Conservation (phyloP, 1,140 invertebrate genomes). For the Drosophila ficusphila region DNA sequence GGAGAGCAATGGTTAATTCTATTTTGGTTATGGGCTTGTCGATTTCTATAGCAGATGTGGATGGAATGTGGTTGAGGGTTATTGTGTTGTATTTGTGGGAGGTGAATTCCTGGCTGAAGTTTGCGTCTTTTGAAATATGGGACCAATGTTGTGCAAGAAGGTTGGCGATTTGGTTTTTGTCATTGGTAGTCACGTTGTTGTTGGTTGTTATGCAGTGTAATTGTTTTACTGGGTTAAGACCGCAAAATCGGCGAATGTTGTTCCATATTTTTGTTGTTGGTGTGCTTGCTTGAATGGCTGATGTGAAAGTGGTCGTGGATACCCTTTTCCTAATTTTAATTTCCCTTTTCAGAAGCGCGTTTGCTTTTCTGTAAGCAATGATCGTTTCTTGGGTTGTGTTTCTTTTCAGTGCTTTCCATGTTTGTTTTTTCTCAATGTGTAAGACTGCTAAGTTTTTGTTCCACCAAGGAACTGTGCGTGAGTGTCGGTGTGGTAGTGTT, state of each 20-base stretch:
- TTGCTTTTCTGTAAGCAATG: too few species aligned
- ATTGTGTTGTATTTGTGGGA: too few species aligned
- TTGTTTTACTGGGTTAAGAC: background rate
- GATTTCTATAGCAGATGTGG: background rate
- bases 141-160: too few species aligned
- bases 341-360: background rate
- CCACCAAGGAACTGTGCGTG: slow-evolving; percentile 2
- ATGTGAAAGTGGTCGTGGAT: background rate
- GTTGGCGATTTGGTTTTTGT: too few species aligned
- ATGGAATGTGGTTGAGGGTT: background rate
- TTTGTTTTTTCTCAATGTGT: background rate
- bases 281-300: background rate
- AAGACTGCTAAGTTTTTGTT: background rate
- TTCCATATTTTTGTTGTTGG: background rate
- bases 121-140: too few species aligned
- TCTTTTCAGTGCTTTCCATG: background rate
- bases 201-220: too few species aligned
- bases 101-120: background rate
- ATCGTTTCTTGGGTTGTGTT: background rate
- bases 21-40: background rate
- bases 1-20: background rate
- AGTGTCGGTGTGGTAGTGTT: background rate
- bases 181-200: too few species aligned
- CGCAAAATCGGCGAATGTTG: slow-evolving; percentile 5
- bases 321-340: background rate